Conservation (phyloP, 1,140 invertebrate genomes). For the Papilio aristodemus region DNA sequence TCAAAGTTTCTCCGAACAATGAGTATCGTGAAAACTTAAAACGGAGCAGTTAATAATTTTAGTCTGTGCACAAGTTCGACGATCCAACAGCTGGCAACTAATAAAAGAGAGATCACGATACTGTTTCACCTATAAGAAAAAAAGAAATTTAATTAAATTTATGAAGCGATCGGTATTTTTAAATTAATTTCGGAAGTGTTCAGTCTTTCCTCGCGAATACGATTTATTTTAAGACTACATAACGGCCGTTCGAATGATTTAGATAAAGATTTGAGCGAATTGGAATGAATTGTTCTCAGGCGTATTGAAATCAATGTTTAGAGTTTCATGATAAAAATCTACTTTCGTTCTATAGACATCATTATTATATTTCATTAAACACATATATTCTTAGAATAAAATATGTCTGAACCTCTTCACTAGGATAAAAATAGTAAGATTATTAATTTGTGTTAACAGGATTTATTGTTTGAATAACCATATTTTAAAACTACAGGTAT, state of each 20-base stretch:
- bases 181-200: conserved; percentile 31
- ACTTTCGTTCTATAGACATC: no score
- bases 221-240: not conserved
- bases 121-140: not conserved
- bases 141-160: not conserved
- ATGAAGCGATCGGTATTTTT: conserved; percentile 1
- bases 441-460: no score
- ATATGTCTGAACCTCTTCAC: no score
- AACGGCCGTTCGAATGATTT: conserved; percentile 24
- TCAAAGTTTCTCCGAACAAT: conserved; percentile 11
- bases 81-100: not conserved
- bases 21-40: not conserved
- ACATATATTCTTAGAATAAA: no score
- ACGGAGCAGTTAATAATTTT: conserved; percentile 7
- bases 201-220: conserved; percentile 7
- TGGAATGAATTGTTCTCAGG: conserved; percentile 9
- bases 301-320: not conserved
- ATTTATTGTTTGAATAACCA: no score
- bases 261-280: conserved; percentile 24
- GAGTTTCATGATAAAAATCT: not conserved
- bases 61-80: not conserved
- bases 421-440: no score
- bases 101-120: not conserved
- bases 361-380: no score
- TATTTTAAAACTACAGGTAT: no score